Conservation (phyloP, 2,113 vertebrate species). For the Ptyas mucosa region DNA sequence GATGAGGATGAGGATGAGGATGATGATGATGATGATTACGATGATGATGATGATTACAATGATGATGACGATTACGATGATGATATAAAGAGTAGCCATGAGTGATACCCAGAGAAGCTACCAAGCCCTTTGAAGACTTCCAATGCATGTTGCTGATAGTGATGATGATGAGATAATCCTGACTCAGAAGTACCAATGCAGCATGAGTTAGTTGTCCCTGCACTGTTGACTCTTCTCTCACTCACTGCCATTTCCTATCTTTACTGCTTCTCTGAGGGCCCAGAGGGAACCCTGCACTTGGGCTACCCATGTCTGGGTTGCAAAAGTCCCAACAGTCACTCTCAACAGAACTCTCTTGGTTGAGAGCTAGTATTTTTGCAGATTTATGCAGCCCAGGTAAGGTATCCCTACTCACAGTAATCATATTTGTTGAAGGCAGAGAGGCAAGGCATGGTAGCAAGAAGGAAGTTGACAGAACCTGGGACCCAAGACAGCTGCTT, state of each 20-base stretch:
- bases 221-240: not conserved
- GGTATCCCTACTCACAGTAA: not conserved
- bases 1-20: too few species aligned
- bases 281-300: not conserved
- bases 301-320: too few species aligned
- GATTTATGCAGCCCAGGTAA: not conserved
- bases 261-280: not conserved
- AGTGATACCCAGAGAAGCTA: not conserved
- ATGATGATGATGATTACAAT: too few species aligned
- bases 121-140: not conserved
- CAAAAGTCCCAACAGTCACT: not conserved
- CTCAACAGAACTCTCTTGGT: not conserved
- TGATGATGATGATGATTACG: not conserved
- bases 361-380: not conserved
- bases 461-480: not conserved
- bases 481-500: not conserved
- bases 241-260: not conserved
- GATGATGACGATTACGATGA: too few species aligned
- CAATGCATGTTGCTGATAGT: not conserved
- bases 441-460: not conserved
- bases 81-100: not conserved
- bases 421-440: not conserved
- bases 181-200: not conserved
- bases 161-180: too few species aligned
- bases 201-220: not conserved